Conservation (phyloP, 1,140 invertebrate genomes). For the Nephila pilipes region DNA sequence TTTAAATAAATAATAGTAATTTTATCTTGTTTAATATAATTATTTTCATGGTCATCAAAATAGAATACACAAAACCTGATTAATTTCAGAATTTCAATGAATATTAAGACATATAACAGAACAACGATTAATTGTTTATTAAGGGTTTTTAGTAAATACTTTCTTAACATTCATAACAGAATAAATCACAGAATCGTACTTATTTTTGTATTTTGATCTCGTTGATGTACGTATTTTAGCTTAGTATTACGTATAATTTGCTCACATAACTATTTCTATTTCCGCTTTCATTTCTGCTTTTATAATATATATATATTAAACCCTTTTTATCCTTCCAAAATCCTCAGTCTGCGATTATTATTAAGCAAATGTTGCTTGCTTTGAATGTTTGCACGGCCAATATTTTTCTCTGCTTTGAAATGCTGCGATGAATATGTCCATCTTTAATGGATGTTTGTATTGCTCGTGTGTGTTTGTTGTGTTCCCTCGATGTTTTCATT, state of each 20-base stretch:
- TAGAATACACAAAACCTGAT: too few species aligned
- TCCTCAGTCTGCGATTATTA: background rate
- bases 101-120: too few species aligned
- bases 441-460: slow-evolving; percentile 36
- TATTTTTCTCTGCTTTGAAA: slow-evolving; percentile 3
- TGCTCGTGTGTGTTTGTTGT: slow-evolving; percentile 12
- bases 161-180: too few species aligned
- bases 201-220: background rate
- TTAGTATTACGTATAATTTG: background rate
- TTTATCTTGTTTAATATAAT: too few species aligned
- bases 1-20: too few species aligned
- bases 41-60: too few species aligned
- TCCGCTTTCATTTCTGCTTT: background rate
- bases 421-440: background rate
- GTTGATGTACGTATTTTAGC: background rate
- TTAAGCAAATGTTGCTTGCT: slow-evolving; percentile 1
- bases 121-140: too few species aligned
- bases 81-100: too few species aligned
- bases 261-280: background rate
- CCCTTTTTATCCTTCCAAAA: background rate
- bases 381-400: slow-evolving; percentile 49
- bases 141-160: too few species aligned
- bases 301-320: background rate
- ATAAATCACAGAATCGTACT: too few species aligned
- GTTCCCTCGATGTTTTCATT: background rate